Evolutionary conservation across 2,888 invertebrate species (phyloP), one percentile per base, ranked within the genome.

Genomic region (Pilophorus perplexus): DNA sequence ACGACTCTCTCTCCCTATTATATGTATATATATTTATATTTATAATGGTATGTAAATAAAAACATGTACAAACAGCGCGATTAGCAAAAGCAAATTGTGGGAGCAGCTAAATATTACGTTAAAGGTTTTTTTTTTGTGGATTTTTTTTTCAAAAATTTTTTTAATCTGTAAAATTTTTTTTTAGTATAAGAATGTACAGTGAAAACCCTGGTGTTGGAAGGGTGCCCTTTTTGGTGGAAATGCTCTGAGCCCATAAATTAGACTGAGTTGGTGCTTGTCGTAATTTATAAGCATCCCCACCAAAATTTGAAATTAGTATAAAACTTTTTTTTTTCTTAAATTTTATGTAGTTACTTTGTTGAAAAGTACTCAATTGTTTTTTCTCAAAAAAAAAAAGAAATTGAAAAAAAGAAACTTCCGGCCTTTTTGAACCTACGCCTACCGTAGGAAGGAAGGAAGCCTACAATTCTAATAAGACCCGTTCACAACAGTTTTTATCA

Each of bases 391-490:
- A 33, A 12, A 8, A 33, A 33, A 33, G 33, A 33, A 33, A 33
- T 8, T 33, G n/a, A n/a, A n/a, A n/a, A n/a, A n/a, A n/a, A n/a
- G n/a, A n/a, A n/a, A n/a, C n/a, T n/a, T n/a, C n/a, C n/a, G n/a
- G n/a, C n/a, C n/a, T n/a, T n/a, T n/a, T n/a, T n/a, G n/a, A n/a
- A n/a, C n/a, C n/a, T n/a, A 42, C 14, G 4, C 10, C 10, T 42
- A 42, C 42, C n/a, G n/a, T n/a, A n/a, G n/a, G n/a, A 67, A 71
- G 70, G 70, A 72, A 69, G 71, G 67, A 71, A 71, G 67, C 69
- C 68, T n/a, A n/a, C n/a, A n/a, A n/a, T n/a, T n/a, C n/a, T n/a
- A n/a, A n/a, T n/a, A n/a, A n/a, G n/a, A n/a, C n/a, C n/a, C n/a
- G n/a, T n/a, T n/a, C n/a, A n/a, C n/a, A n/a, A n/a, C n/a, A n/a